phyloP scores from a whole-genome alignment of 2,113 vertebrate genomes.

The Gnathonemus longibarbis region DNA sequence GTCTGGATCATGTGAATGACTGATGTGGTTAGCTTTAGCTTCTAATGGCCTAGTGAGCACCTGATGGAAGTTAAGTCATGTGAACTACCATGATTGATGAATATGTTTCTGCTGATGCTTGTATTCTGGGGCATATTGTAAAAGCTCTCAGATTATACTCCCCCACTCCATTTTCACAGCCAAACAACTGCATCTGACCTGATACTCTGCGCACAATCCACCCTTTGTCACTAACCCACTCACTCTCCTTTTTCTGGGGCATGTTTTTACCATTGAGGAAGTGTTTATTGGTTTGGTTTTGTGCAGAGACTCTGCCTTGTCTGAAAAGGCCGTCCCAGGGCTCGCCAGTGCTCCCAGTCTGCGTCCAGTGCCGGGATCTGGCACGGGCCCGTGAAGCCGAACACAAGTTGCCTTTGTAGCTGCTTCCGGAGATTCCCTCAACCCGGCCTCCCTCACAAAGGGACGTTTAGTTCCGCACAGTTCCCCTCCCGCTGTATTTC shows the following conservation, averaged over 20 bases:
- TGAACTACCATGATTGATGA: neutral
- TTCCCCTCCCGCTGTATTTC: constrained; percentile 6
- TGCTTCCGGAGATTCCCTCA: constrained; percentile 14
- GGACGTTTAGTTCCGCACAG: neutral
- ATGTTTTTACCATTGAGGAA: neutral
- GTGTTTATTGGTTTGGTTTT: constrained; percentile 1
- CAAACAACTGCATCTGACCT: neutral
- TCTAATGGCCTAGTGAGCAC: neutral
- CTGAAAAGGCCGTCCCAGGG: neutral
- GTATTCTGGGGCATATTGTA: neutral
- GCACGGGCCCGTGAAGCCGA: neutral
- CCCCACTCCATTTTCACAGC: neutral
- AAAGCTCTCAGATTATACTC: neutral
- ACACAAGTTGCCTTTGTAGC: constrained; percentile 21
- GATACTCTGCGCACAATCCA: neutral
- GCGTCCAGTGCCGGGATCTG: constrained; percentile 1
- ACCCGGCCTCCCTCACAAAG: constrained; percentile 19
- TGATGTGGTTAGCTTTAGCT: neutral
- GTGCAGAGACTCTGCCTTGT: constrained; percentile 4
- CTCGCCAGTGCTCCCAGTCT: neutral
- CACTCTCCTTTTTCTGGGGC: neutral
- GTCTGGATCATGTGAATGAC: neutral
- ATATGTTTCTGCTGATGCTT: neutral
- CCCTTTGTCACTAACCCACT: neutral
- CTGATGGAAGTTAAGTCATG: neutral